Evolutionary conservation across 2,888 invertebrate species (phyloP).

Genomic region (Drosophila borborema): DNA sequence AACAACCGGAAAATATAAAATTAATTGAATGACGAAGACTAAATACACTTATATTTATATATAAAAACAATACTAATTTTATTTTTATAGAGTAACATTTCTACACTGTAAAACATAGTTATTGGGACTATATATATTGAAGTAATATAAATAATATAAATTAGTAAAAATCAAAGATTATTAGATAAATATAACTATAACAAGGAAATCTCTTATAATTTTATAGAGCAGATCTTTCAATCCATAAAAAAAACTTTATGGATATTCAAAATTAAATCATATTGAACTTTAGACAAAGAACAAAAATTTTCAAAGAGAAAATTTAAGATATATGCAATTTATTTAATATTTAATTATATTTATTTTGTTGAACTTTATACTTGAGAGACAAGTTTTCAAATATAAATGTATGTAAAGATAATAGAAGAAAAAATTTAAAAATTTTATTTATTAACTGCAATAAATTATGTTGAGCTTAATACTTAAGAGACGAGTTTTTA

Average conservation of each 20-base stretch:
- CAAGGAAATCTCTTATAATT: too few relatives aligned
- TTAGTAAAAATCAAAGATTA: background rate
- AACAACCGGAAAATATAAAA: slow-evolving; percentile 3
- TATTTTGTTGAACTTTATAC: too few relatives aligned
- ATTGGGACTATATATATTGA: background rate
- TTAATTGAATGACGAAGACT: background rate
- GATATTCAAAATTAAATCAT: too few relatives aligned
- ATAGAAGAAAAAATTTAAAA: background rate
- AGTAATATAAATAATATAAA: background rate
- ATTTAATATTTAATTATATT: too few relatives aligned
- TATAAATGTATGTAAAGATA: too few relatives aligned
- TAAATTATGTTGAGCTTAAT: too few relatives aligned
- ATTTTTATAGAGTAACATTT: background rate
- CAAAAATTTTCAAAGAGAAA: too few relatives aligned
- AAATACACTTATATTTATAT: background rate
- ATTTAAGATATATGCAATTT: too few relatives aligned
- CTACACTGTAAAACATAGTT: background rate
- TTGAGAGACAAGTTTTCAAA: background rate
- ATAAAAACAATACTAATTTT: background rate
- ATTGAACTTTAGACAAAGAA: background rate
- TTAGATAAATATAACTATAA: too few relatives aligned
- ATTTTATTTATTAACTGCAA: too few relatives aligned
- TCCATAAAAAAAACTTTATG: too few relatives aligned
- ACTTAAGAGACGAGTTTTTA: background rate
- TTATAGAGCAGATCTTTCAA: too few relatives aligned